Conservation (phyloP, 1,140 invertebrate genomes). For the Dufourea novaeangliae region DNA sequence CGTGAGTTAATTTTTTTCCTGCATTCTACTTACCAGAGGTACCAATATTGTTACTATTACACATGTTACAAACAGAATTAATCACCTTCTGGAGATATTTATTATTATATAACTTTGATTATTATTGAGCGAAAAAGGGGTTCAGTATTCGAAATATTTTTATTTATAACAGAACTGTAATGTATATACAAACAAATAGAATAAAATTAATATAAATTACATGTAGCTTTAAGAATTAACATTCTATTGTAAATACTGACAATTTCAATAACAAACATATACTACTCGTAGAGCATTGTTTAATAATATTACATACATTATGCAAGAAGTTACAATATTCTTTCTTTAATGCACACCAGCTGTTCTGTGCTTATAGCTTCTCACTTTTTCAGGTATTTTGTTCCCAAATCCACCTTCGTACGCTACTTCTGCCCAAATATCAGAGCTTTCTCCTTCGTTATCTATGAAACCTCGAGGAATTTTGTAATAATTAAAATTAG, state of each 20-base stretch:
- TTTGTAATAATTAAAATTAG: slow-evolving; percentile 19
- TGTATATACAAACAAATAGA: slow-evolving; percentile 15
- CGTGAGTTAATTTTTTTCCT: no score
- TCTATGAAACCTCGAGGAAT: slow-evolving; percentile 28
- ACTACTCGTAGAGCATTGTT: neutral
- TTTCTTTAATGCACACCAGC: slow-evolving; percentile 28
- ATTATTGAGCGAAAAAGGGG: neutral
- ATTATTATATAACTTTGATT: no score
- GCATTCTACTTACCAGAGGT: no score
- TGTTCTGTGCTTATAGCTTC: slow-evolving; percentile 36
- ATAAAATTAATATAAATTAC: neutral
- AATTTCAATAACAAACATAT: neutral
- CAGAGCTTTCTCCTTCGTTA: slow-evolving; percentile 44
- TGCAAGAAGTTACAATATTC: slow-evolving; percentile 17
- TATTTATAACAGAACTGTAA: neutral
- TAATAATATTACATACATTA: neutral
- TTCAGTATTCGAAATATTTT: neutral
- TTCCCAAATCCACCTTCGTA: slow-evolving; percentile 63
- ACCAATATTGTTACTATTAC: no score
- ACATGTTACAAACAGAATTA: no score
- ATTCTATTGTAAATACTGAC: neutral
- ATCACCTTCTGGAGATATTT: no score
- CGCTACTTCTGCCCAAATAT: slow-evolving; percentile 16
- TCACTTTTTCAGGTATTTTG: slow-evolving; percentile 55
- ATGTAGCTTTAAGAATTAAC: neutral